These are phyloP conservation scores for Agriopis aurantiaria DNA, from an alignment of 2,888 invertebrate genomes.

Conservation along the genomic window DNA sequence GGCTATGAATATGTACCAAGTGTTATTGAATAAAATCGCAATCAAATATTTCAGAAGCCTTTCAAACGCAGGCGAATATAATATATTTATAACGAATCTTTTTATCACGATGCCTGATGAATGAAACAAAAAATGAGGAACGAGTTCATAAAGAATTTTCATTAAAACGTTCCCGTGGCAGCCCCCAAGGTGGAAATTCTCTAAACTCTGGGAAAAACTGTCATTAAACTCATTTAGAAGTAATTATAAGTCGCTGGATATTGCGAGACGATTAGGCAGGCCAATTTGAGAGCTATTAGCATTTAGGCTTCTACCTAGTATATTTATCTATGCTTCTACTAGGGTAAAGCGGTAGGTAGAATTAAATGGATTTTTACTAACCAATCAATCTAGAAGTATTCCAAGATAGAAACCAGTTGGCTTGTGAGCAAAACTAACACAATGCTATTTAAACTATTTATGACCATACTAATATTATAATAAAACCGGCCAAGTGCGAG, in stretches of 20 bases:
- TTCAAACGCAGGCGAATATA: constrained; percentile 15
- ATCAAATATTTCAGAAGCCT: constrained; percentile 10
- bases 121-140: constrained; percentile 43
- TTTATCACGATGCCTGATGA: constrained; percentile 22
- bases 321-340: no score
- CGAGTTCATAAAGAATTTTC: constrained; percentile 51
- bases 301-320: constrained; percentile 41
- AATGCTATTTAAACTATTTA: no score
- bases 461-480: no score
- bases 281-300: constrained; percentile 65
- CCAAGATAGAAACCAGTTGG: no score
- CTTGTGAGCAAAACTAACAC: no score
- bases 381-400: background rate
- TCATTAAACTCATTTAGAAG: constrained; percentile 66
- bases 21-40: constrained; percentile 3
- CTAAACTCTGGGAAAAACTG: constrained; percentile 53
- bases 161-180: constrained; percentile 50
- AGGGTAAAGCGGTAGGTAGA: constrained; percentile 44
- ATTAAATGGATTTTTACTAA: background rate
- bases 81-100: constrained; percentile 25
- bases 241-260: constrained; percentile 62
- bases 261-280: constrained; percentile 57
- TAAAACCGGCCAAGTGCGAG: no score
- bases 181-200: constrained; percentile 48
- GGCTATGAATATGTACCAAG: background rate